These are phyloP conservation scores for Hemibagrus guttatus DNA, from an alignment of 2,797 vertebrate genomes.

Conservation along the genomic window DNA sequence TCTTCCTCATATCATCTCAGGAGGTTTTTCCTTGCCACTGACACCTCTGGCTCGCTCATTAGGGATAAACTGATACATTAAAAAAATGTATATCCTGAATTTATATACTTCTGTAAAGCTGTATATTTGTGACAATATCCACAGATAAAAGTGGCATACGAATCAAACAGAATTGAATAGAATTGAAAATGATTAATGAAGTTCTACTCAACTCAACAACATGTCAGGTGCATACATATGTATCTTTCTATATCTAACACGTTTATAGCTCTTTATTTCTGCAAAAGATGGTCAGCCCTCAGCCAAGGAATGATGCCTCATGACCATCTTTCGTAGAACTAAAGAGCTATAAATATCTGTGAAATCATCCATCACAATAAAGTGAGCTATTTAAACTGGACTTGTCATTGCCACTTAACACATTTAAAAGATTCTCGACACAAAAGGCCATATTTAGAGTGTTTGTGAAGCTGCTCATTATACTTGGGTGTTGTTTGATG, in stretches of 20 bases:
- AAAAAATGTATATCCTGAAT: too few species aligned
- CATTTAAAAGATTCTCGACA: slow-evolving; percentile 46
- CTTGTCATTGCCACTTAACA: slow-evolving; percentile 32
- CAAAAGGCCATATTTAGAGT: slow-evolving; percentile 52
- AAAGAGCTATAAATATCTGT: too few species aligned
- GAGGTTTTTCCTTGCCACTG: too few species aligned
- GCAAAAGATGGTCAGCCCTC: neutral
- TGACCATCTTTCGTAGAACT: too few species aligned
- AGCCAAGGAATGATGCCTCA: neutral
- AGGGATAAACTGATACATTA: too few species aligned
- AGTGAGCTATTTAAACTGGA: slow-evolving; percentile 52
- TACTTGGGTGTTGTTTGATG: slow-evolving; percentile 29
- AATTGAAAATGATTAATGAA: neutral
- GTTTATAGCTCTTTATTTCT: neutral
- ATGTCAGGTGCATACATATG: neutral
- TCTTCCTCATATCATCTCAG: too few species aligned
- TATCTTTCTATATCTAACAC: neutral
- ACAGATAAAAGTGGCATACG: too few species aligned
- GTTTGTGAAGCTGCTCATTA: slow-evolving; percentile 50
- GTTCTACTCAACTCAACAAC: neutral
- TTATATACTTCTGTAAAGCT: too few species aligned
- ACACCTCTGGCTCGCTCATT: too few species aligned
- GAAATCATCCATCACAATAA: slow-evolving; percentile 40
- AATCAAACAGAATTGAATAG: too few species aligned
- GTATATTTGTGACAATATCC: too few species aligned